These are phyloP conservation scores for Strigamia crassipes DNA, from an alignment of 2,888 invertebrate species.

Conservation along the genomic window DNA sequence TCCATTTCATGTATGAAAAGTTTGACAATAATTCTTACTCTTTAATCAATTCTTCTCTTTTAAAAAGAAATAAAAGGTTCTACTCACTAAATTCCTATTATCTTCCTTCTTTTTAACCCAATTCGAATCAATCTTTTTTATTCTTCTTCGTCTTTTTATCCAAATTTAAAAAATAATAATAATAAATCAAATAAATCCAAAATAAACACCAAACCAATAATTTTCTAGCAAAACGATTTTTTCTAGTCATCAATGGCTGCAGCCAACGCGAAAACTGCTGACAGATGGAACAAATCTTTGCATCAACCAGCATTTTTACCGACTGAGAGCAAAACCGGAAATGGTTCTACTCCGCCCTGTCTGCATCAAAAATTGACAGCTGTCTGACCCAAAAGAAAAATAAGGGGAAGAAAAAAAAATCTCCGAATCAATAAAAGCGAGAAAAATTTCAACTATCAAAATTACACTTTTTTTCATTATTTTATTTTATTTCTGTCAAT, in stretches of 20 bases:
- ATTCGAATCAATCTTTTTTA: neutral
- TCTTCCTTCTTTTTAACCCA: neutral
- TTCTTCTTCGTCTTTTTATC: neutral
- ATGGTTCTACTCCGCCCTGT: slow-evolving; percentile 19
- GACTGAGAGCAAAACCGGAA: slow-evolving; percentile 25
- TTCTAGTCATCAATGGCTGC: neutral
- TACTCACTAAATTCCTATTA: neutral
- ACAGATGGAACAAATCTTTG: slow-evolving; percentile 18
- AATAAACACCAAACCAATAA: slow-evolving; percentile 1
- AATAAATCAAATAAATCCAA: neutral
- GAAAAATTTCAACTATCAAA: neutral
- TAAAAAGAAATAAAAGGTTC: neutral
- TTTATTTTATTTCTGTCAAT: neutral
- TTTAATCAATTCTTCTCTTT: neutral
- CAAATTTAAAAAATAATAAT: neutral
- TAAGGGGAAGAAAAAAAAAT: neutral
- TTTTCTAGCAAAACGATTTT: neutral
- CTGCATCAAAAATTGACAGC: slow-evolving; percentile 38
- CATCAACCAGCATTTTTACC: slow-evolving; percentile 27
- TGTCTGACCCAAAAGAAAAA: neutral
- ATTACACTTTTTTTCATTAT: neutral
- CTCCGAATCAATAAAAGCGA: neutral
- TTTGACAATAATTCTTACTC: slow-evolving; percentile 18
- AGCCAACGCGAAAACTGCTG: neutral
- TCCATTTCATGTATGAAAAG: slow-evolving; percentile 30